Evolutionary conservation across 2,797 vertebrate genomes (phyloP).

Genomic region (Sebastes vulpes): DNA sequence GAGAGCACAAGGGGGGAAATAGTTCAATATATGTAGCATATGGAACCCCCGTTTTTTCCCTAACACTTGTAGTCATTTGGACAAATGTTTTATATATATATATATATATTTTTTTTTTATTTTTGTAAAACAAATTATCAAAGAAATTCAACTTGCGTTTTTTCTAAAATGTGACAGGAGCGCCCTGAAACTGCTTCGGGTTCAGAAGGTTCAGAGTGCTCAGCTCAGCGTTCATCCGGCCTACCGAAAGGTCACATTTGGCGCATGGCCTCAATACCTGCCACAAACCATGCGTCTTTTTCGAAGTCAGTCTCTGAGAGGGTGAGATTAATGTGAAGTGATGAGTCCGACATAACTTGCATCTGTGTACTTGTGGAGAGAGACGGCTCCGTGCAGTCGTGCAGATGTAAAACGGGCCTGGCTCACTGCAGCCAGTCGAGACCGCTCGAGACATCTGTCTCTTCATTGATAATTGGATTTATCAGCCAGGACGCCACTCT

Average conservation of each 20-base stretch:
- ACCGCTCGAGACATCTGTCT: constrained; percentile 44
- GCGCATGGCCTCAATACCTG: not conserved
- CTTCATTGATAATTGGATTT: constrained; percentile 45
- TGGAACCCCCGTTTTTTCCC: too few relatives aligned
- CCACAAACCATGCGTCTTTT: constrained; percentile 18
- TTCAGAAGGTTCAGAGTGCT: not conserved
- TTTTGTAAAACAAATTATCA: not conserved
- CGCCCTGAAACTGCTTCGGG: not conserved
- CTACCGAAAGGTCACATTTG: not conserved
- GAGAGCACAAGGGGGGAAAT: not conserved
- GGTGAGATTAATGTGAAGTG: not conserved
- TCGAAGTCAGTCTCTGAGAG: not conserved
- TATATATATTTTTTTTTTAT: not conserved
- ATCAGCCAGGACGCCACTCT: constrained; percentile 17
- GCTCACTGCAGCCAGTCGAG: constrained; percentile 15
- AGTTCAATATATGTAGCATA: not conserved
- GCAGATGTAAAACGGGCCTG: constrained; percentile 11
- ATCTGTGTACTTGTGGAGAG: not conserved
- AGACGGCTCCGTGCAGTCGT: constrained; percentile 7
- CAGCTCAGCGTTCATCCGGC: not conserved
- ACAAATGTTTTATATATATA: not conserved
- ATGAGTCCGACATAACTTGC: not conserved
- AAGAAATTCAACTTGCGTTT: not conserved
- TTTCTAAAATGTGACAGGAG: not conserved
- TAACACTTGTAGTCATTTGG: not conserved